Evolutionary conservation across 2,113 vertebrate genomes (phyloP).

Genomic region (Talpa occidentalis): DNA sequence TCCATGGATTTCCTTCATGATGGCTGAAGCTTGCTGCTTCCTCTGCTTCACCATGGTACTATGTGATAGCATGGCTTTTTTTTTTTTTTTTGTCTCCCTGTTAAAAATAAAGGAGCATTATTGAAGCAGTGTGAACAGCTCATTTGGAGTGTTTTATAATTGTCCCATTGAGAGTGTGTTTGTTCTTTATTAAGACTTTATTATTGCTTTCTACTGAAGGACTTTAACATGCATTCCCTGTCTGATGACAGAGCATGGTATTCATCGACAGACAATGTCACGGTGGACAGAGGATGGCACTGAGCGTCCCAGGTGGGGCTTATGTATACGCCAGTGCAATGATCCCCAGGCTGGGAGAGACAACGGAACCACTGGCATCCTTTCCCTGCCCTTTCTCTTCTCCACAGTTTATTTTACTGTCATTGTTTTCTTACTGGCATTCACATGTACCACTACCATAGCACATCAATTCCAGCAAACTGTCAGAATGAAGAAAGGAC

Average conservation of each 20-base stretch:
- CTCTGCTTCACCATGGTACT: constrained; percentile 91
- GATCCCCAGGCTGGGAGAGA: neutral
- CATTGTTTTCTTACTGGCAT: neutral
- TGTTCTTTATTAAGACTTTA: neutral
- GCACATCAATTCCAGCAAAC: constrained; percentile 51
- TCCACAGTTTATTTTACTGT: neutral
- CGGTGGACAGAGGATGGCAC: neutral
- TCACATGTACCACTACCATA: neutral
- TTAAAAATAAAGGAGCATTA: constrained; percentile 81
- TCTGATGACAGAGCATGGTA: neutral
- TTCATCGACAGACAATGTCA: neutral
- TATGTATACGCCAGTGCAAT: neutral
- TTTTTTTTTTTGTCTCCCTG: constrained; percentile 80
- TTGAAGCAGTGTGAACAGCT: constrained; percentile 32
- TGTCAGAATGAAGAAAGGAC: constrained; percentile 50
- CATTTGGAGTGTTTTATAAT: constrained; percentile 24
- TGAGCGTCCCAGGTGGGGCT: neutral
- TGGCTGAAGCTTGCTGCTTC: constrained; percentile 94
- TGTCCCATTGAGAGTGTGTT: constrained; percentile 3
- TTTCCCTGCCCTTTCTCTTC: neutral
- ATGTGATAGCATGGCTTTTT: constrained; percentile 90
- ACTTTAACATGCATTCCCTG: neutral
- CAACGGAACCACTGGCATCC: neutral
- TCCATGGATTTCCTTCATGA: constrained; percentile 94
- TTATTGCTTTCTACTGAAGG: neutral